These are phyloP conservation scores for Rhombomys opimus DNA, from an alignment of 2,113 vertebrate species.

Conservation along the genomic window DNA sequence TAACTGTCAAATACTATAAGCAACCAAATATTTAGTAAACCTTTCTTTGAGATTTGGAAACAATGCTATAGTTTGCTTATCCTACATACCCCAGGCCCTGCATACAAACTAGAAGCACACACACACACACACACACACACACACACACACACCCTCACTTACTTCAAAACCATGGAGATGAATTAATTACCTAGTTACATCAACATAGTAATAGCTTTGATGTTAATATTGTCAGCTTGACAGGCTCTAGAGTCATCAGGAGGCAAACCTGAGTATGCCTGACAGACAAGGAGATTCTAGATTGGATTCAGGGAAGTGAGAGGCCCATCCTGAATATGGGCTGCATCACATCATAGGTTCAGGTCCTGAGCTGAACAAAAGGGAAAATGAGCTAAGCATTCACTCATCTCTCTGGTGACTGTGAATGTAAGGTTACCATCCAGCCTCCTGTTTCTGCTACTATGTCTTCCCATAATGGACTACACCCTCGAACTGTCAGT, in stretches of 20 bases:
- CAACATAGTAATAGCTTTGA: background rate
- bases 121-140: too few relatives aligned
- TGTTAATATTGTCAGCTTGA: background rate
- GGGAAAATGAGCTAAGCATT: background rate
- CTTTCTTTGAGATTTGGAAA: background rate
- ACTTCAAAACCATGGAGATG: background rate
- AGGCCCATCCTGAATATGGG: too few relatives aligned
- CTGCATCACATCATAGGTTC: too few relatives aligned
- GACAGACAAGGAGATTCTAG: background rate
- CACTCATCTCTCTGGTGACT: background rate
- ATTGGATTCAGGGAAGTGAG: background rate
- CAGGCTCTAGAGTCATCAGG: background rate
- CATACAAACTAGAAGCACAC: background rate
- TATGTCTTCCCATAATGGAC: background rate
- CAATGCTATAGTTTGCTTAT: background rate
- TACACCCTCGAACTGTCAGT: background rate
- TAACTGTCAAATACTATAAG: conserved; percentile 22
- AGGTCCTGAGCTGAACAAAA: background rate
- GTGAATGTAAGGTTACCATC: background rate
- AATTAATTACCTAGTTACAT: background rate
- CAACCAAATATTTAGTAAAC: background rate
- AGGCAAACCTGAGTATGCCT: background rate
- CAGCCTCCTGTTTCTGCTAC: background rate
- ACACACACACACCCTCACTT: background rate
- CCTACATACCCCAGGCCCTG: background rate